These are phyloP conservation scores for Avahi laniger DNA, from an alignment of 2,797 vertebrate genomes.

Conservation along the genomic window DNA sequence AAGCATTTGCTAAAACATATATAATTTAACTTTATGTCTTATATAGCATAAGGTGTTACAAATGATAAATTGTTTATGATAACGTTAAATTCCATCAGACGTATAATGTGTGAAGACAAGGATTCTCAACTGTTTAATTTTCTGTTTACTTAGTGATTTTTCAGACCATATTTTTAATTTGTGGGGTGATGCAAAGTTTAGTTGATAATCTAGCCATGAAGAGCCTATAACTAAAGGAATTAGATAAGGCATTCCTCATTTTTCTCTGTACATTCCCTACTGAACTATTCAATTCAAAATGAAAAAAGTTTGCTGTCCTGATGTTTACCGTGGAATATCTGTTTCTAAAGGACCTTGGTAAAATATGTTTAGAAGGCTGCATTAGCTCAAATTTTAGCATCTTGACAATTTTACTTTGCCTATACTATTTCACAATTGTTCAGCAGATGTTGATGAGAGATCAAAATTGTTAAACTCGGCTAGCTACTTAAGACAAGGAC, in stretches of 20 bases:
- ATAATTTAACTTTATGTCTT: background rate
- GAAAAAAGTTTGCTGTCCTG: background rate
- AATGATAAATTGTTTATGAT: background rate
- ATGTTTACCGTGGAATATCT: background rate
- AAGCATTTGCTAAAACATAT: background rate
- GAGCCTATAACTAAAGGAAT: background rate
- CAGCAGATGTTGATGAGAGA: conserved; percentile 14
- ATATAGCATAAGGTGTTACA: background rate
- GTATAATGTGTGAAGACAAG: background rate
- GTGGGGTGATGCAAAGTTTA: background rate
- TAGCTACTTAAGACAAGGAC: conserved; percentile 28
- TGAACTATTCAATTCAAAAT: background rate
- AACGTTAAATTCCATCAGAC: background rate
- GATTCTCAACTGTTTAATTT: background rate
- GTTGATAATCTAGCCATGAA: background rate
- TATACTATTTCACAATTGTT: background rate
- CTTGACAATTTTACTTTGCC: conserved; percentile 35
- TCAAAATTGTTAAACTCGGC: conserved; percentile 39
- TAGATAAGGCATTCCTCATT: background rate
- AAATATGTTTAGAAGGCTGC: background rate
- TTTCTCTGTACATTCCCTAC: background rate
- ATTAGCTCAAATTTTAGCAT: background rate
- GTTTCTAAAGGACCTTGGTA: background rate
- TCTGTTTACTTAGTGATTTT: background rate
- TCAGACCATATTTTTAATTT: background rate